Evolutionary conservation across 1,140 invertebrate species (phyloP).

Genomic region (Penaeus indicus): DNA sequence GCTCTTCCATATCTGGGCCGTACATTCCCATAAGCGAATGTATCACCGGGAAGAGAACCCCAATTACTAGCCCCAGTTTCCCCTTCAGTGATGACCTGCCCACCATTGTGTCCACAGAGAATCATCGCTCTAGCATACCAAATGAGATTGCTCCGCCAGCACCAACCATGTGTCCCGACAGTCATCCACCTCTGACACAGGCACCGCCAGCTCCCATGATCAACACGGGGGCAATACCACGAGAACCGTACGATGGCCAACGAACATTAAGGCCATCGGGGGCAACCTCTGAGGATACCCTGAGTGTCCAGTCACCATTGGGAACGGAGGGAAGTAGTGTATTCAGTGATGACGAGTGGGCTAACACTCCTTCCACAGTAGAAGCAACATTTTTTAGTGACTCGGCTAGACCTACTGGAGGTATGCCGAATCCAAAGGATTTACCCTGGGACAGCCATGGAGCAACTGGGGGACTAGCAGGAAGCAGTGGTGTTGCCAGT

Average conservation of each 20-base stretch:
- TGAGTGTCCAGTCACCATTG: constrained; percentile 51
- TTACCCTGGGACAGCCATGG: constrained; percentile 25
- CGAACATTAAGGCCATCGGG: constrained; percentile 43
- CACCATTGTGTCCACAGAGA: constrained; percentile 24
- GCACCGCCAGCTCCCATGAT: constrained; percentile 39
- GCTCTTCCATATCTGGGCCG: constrained; percentile 69
- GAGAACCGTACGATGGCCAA: constrained; percentile 49
- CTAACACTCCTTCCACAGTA: constrained; percentile 11
- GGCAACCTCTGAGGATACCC: constrained; percentile 49
- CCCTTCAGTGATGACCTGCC: constrained; percentile 40
- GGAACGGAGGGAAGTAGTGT: constrained; percentile 56
- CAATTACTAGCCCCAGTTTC: constrained; percentile 69
- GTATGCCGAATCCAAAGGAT: constrained; percentile 35
- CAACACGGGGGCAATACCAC: constrained; percentile 57
- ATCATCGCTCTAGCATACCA: constrained; percentile 48
- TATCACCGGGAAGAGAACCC: constrained; percentile 79
- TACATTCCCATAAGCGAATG: constrained; percentile 83
- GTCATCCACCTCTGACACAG: constrained; percentile 51
- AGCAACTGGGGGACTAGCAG: constrained; percentile 7
- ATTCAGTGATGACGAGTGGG: constrained; percentile 57
- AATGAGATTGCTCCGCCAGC: constrained; percentile 64
- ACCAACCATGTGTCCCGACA: constrained; percentile 42
- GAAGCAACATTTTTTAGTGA: constrained; percentile 57
- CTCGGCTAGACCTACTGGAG: constrained; percentile 33
- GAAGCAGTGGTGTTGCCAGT: constrained; percentile 18